Percentiles rank a stretch among this genome's conserved stretches.
phyloP scores from a whole-genome alignment of 2,797 vertebrate genomes.

The Sorex maritimensis region DNA sequence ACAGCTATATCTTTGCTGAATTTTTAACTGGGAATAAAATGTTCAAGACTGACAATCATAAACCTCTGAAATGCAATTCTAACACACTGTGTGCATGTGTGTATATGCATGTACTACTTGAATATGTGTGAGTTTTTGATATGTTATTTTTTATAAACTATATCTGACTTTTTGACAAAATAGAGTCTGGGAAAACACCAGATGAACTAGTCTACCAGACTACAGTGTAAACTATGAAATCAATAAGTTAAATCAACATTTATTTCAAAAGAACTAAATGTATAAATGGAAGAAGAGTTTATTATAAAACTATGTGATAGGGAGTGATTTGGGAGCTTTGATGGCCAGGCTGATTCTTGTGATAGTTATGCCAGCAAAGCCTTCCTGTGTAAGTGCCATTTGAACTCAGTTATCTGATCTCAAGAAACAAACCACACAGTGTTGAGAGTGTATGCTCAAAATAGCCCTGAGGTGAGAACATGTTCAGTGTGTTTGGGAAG shows the following conservation, averaged over 20 bases:
- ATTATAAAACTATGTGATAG: neutral
- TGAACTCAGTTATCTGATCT: neutral
- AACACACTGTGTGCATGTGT: neutral
- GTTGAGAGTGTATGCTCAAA: neutral
- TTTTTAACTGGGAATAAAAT: neutral
- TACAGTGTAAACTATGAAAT: neutral
- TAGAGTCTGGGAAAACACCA: neutral
- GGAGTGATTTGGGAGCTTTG: neutral
- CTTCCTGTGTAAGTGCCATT: conserved; percentile 21
- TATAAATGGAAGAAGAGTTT: neutral
- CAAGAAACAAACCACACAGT: neutral
- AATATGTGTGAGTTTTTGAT: neutral
- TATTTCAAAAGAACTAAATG: neutral
- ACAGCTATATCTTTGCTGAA: neutral
- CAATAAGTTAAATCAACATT: neutral
- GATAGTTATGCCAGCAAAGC: neutral
- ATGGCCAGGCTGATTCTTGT: neutral
- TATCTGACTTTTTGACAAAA: neutral
- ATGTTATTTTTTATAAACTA: conserved; percentile 16
- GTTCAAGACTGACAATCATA: neutral
- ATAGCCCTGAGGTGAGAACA: conserved; percentile 30
- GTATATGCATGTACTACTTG: neutral
- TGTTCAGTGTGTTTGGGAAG: neutral
- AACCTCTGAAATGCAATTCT: neutral
- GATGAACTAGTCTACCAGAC: too few relatives aligned